Evolutionary conservation across 2,888 invertebrate species (phyloP).

Genomic region (Sarcophaga subvicina): DNA sequence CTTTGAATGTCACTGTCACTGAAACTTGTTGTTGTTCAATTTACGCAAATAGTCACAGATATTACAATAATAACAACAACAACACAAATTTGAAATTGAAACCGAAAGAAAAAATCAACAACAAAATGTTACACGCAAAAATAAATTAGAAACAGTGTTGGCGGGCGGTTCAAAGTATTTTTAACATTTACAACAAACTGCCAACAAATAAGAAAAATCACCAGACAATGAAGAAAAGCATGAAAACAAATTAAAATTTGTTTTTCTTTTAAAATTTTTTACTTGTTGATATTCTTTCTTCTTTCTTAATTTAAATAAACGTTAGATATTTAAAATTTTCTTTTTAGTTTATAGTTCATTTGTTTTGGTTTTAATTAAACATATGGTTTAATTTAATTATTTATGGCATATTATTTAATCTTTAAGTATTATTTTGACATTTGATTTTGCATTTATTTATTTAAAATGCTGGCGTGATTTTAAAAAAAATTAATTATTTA

Average conservation of each 20-base stretch:
- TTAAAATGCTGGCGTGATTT: not conserved
- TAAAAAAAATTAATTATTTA: not conserved
- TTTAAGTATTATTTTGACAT: conserved; percentile 2
- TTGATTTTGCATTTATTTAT: not conserved
- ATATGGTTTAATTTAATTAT: conserved; percentile 38
- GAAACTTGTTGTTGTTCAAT: conserved; percentile 20
- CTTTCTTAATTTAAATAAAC: not conserved
- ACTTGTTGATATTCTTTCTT: not conserved
- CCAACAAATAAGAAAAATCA: not conserved
- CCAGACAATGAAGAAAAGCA: not conserved
- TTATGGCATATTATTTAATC: not conserved
- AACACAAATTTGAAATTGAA: conserved; percentile 33
- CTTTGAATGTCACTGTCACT: conserved; percentile 59
- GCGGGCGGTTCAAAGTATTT: not conserved
- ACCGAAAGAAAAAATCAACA: conserved; percentile 12
- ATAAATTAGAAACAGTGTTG: conserved; percentile 8
- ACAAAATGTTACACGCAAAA: conserved; percentile 11
- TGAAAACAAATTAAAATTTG: not conserved
- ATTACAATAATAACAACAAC: not conserved
- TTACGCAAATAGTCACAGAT: conserved; percentile 37
- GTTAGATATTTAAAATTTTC: not conserved
- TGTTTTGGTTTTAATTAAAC: conserved; percentile 25
- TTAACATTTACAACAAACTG: not conserved
- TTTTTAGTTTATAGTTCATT: not conserved
- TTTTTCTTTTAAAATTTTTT: not conserved